Conservation (phyloP, 1,140 invertebrate species). For the Paraescarpia echinospica region DNA sequence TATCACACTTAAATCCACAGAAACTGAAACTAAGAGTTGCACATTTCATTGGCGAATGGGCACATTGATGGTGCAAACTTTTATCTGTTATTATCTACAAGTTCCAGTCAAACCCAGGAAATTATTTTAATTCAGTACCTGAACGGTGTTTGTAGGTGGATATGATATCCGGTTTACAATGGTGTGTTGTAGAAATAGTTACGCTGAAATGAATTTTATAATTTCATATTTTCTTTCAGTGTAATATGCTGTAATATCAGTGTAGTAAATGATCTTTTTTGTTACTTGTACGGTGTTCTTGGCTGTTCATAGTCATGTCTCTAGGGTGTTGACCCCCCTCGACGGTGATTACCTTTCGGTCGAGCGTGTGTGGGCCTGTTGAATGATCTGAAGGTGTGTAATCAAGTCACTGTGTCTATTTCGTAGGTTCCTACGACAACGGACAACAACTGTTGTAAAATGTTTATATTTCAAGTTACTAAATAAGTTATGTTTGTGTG, state of each 20-base stretch:
- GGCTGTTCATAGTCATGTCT: neutral
- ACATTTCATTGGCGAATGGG: neutral
- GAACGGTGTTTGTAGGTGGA: neutral
- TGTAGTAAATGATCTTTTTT: neutral
- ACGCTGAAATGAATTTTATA: neutral
- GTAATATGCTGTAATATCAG: neutral
- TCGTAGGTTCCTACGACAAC: neutral
- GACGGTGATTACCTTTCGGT: neutral
- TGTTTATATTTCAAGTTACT: conserved; percentile 6
- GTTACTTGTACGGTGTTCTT: neutral
- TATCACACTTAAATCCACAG: no score
- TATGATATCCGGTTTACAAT: neutral
- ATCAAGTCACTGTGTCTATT: neutral
- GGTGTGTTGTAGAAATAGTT: neutral
- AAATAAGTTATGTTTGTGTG: neutral
- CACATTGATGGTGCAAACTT: neutral
- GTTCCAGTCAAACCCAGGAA: neutral
- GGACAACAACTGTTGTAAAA: neutral
- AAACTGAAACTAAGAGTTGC: neutral
- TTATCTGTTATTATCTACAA: neutral
- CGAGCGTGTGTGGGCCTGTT: neutral
- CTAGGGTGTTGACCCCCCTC: neutral
- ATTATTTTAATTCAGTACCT: neutral
- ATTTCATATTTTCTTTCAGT: neutral
- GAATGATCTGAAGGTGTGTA: neutral